A percentile compares a stretch with the other conserved stretches of the same genome.
These are phyloP conservation scores for Apocheima hispidaria DNA, from an alignment of 2,888 invertebrate species.

Conservation along the genomic window DNA sequence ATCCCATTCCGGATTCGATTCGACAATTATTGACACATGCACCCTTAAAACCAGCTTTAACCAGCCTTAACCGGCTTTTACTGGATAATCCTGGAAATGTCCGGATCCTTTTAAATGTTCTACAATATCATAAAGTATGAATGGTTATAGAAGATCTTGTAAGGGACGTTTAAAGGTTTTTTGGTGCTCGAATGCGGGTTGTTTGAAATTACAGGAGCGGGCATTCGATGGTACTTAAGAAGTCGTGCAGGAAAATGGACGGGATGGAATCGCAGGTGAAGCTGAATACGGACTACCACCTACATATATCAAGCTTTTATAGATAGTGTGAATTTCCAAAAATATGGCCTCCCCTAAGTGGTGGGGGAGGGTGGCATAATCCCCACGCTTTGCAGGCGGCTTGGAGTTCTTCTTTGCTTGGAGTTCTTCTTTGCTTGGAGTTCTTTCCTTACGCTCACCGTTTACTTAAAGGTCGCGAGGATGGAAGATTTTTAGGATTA, in stretches of 20 bases:
- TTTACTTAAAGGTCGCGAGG: too few species aligned
- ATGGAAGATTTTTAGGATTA: too few species aligned
- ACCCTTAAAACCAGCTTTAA: constrained; percentile 36
- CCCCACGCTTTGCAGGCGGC: too few species aligned
- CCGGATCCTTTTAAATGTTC: constrained; percentile 41
- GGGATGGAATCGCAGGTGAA: constrained; percentile 8
- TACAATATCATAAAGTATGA: constrained; percentile 45
- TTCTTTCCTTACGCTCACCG: too few species aligned
- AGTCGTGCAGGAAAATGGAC: constrained; percentile 7
- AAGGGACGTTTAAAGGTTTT: constrained; percentile 34
- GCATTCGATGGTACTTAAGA: constrained; percentile 19
- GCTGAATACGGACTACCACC: not conserved
- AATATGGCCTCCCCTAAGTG: too few species aligned
- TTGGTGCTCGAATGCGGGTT: constrained; percentile 28
- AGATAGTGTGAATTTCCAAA: too few species aligned
- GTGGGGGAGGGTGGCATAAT: too few species aligned
- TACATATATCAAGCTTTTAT: too few species aligned
- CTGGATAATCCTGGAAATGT: constrained; percentile 40
- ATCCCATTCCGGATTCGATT: constrained; percentile 38
- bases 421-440: too few species aligned
- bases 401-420: too few species aligned
- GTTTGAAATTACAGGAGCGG: constrained; percentile 7
- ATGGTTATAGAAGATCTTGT: constrained; percentile 41
- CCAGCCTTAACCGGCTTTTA: constrained; percentile 37
- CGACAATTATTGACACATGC: constrained; percentile 46